A percentile compares a stretch with the other conserved stretches of the same genome.
phyloP scores from a whole-genome alignment of 2,113 vertebrate species.

The Alectura lathami region DNA sequence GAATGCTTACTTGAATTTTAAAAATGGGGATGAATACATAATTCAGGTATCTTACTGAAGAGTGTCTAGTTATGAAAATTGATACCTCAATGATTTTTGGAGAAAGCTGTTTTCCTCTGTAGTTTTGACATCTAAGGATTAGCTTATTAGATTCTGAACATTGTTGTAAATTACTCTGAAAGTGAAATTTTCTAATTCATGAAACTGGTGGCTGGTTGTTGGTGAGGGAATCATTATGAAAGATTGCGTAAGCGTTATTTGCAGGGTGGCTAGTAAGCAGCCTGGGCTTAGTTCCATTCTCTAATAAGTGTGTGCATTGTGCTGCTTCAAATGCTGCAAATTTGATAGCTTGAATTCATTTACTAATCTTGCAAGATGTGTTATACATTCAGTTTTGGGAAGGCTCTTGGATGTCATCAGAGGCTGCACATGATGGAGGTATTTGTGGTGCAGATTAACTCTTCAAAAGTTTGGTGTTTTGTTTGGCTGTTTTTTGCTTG shows the following conservation, averaged over 20 bases:
- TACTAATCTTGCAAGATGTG: conserved; percentile 18
- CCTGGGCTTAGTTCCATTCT: conserved; percentile 42
- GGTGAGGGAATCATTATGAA: conserved; percentile 12
- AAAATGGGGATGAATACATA: neutral
- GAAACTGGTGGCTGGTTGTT: conserved; percentile 5
- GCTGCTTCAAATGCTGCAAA: conserved; percentile 26
- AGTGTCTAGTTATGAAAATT: neutral
- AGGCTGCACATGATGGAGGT: neutral
- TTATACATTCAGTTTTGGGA: neutral
- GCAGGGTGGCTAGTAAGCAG: conserved; percentile 28
- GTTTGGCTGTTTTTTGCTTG: neutral
- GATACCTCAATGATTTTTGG: neutral
- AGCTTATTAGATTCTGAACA: neutral
- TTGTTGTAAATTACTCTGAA: conserved; percentile 35
- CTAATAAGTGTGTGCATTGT: conserved; percentile 48
- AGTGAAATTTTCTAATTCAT: conserved; percentile 34
- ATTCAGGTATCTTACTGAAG: neutral
- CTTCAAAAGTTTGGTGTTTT: neutral
- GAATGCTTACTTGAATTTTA: neutral
- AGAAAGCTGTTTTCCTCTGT: neutral
- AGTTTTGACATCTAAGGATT: conserved; percentile 8
- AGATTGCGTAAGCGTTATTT: conserved; percentile 54
- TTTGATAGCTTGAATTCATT: conserved; percentile 41
- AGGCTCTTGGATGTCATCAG: neutral
- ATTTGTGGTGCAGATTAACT: neutral